phyloP scores from a whole-genome alignment of 2,113 vertebrate species.

The Felis chaus region DNA sequence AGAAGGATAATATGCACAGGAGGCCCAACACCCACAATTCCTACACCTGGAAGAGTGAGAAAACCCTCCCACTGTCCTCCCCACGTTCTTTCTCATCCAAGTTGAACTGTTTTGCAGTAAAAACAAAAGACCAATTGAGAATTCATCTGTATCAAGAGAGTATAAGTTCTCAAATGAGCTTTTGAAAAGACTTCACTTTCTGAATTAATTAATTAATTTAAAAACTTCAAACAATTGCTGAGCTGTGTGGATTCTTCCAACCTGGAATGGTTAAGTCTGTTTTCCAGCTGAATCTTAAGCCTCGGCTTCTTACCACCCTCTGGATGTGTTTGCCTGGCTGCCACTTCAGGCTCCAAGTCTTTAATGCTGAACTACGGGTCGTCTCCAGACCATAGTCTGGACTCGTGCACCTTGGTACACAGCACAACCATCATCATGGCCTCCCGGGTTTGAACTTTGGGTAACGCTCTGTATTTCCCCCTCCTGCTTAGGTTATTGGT shows the following conservation, averaged over 20 bases:
- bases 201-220: slow-evolving; percentile 30
- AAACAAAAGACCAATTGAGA: slow-evolving; percentile 52
- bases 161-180: neutral
- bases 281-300: neutral
- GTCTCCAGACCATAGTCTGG: neutral
- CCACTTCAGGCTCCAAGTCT: neutral
- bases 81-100: neutral
- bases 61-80: neutral
- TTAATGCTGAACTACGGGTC: neutral
- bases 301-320: neutral
- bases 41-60: neutral
- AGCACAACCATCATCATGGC: neutral
- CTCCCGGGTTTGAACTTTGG: neutral
- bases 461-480: neutral
- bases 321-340: neutral
- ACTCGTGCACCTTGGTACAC: neutral
- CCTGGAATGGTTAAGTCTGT: neutral
- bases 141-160: neutral
- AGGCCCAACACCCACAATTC: neutral
- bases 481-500: neutral
- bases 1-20: neutral
- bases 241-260: neutral
- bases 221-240: slow-evolving; percentile 6
- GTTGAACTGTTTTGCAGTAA: neutral
- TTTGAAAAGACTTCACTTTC: slow-evolving; percentile 1